Conservation (phyloP, 2,113 vertebrate genomes). For the Planiliza haematocheilus region DNA sequence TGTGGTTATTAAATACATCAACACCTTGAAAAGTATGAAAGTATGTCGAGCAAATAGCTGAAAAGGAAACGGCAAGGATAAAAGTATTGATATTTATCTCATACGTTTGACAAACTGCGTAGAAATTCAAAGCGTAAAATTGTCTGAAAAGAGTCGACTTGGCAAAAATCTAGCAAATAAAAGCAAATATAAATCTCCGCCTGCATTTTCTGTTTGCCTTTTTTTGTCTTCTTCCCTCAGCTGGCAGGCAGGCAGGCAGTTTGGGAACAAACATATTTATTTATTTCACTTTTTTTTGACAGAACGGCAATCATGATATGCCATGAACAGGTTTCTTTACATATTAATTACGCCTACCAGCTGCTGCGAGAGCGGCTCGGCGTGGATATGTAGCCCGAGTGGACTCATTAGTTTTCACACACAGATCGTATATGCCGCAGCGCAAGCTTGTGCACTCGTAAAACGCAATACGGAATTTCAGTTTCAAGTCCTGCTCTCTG, state of each 20-base stretch:
- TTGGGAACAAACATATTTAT: conserved; percentile 50
- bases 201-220: conserved; percentile 32
- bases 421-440: conserved; percentile 53
- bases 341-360: conserved; percentile 77
- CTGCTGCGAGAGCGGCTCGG: conserved; percentile 53
- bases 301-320: conserved; percentile 57
- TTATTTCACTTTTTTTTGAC: conserved; percentile 34
- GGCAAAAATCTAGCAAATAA: neutral
- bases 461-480: conserved; percentile 42
- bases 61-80: neutral
- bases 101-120: conserved; percentile 26
- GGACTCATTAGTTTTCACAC: conserved; percentile 72
- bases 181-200: neutral
- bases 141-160: neutral
- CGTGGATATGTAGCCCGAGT: conserved; percentile 56
- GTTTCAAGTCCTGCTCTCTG: conserved; percentile 19
- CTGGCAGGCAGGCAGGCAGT: conserved; percentile 46
- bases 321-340: conserved; percentile 75
- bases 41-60: neutral
- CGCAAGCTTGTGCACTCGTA: conserved; percentile 25
- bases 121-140: conserved; percentile 13
- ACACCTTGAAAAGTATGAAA: neutral
- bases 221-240: conserved; percentile 25
- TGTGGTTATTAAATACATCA: conserved; percentile 7
- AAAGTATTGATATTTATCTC: conserved; percentile 8